Conservation (phyloP, 1,140 invertebrate species). For the Ephestia elutella region DNA sequence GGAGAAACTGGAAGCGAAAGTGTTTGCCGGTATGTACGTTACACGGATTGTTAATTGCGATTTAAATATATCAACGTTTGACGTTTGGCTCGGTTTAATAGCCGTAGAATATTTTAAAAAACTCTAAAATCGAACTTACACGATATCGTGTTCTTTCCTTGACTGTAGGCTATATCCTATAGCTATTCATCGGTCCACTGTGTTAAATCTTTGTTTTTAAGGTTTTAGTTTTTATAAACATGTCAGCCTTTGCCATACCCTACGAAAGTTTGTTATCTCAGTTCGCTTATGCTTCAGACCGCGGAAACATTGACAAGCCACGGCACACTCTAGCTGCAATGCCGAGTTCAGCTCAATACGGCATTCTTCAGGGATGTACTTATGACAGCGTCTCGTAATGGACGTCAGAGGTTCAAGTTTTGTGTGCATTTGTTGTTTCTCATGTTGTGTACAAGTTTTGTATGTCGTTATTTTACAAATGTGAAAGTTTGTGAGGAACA, state of each 20-base stretch:
- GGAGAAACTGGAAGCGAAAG: background rate
- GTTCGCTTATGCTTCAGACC: background rate
- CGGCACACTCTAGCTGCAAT: background rate
- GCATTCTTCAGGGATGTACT: background rate
- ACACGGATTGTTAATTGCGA: background rate
- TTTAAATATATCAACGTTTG: background rate
- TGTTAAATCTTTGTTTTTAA: too few species aligned
- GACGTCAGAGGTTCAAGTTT: background rate
- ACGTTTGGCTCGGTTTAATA: background rate
- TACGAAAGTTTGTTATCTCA: too few species aligned
- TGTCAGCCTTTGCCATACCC: too few species aligned
- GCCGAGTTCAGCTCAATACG: background rate
- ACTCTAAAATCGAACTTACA: too few species aligned
- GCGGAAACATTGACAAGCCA: background rate
- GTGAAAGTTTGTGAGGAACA: too few species aligned
- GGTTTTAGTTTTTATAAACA: too few species aligned
- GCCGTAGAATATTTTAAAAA: too few species aligned
- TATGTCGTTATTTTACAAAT: too few species aligned
- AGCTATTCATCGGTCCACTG: too few species aligned
- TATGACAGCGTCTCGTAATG: background rate
- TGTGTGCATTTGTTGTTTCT: background rate
- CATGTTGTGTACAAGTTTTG: background rate
- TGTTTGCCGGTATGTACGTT: background rate
- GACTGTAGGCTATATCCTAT: too few species aligned
- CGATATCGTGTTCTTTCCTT: background rate